Percentiles rank a stretch among this genome's conserved stretches.
These are phyloP conservation scores for Protonibea diacanthus DNA, from an alignment of 2,797 vertebrate species.

Conservation along the genomic window DNA sequence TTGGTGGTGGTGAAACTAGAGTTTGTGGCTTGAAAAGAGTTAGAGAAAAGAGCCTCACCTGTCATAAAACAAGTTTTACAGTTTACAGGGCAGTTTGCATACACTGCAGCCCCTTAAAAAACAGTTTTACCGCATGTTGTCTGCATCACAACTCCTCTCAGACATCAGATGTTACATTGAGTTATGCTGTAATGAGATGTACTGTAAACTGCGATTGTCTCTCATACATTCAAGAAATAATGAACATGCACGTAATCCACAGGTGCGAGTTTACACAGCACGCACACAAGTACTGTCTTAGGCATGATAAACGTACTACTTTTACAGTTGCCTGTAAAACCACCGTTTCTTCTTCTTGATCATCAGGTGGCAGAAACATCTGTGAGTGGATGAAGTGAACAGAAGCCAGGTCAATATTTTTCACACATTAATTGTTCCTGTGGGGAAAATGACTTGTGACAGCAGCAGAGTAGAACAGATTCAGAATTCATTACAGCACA, in stretches of 20 bases:
- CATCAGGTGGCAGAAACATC: conserved; percentile 67
- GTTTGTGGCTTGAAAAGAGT: background rate
- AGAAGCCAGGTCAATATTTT: conserved; percentile 70
- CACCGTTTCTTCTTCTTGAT: conserved; percentile 60
- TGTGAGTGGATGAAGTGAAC: conserved; percentile 69
- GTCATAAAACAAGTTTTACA: background rate
- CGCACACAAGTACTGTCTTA: conserved; percentile 32
- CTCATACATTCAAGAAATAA: background rate
- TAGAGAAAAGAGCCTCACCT: background rate
- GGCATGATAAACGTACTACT: conserved; percentile 53
- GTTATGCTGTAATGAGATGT: background rate
- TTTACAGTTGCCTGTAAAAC: conserved; percentile 66
- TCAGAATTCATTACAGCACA: conserved; percentile 40
- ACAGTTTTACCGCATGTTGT: background rate
- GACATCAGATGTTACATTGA: background rate
- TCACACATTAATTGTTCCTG: conserved; percentile 68
- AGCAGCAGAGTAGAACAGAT: conserved; percentile 22
- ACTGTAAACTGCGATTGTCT: background rate
- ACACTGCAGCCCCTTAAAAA: background rate
- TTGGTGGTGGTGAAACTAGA: background rate
- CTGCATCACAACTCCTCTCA: background rate
- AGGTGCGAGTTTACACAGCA: background rate
- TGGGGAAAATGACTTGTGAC: conserved; percentile 60
- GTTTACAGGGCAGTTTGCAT: background rate
- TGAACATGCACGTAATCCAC: background rate